Conservation (phyloP, 2,888 invertebrate species). For the Pecten maximus region DNA sequence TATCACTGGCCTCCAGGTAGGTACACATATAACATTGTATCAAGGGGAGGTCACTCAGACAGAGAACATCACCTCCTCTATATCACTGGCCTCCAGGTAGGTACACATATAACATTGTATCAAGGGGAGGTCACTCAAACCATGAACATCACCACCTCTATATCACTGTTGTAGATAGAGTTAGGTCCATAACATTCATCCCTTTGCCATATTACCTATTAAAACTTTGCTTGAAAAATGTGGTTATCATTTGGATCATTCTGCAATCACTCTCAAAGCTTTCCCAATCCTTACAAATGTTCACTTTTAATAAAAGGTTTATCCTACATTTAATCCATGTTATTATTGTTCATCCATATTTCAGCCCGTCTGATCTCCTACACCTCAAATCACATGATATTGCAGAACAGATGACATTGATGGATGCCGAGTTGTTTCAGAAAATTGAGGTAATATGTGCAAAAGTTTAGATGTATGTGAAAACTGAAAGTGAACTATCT, state of each 20-base stretch:
- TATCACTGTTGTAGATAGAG: constrained; percentile 38
- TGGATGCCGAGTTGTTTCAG: constrained; percentile 97
- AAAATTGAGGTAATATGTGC: constrained; percentile 89
- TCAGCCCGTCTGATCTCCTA: constrained; percentile 87
- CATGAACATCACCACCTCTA: constrained; percentile 49
- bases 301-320: no score
- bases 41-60: constrained; percentile 38
- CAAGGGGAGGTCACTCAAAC: constrained; percentile 39
- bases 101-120: constrained; percentile 30
- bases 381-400: constrained; percentile 97
- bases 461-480: not conserved
- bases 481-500: no score
- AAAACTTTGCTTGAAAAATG: not conserved
- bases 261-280: not conserved
- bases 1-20: constrained; percentile 67
- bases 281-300: no score
- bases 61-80: constrained; percentile 49
- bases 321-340: not conserved
- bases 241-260: not conserved
- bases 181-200: no score
- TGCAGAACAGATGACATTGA: constrained; percentile 98
- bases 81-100: constrained; percentile 46
- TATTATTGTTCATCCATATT: constrained; percentile 35
- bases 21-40: constrained; percentile 33
- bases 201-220: no score